Conservation (phyloP, 1,140 invertebrate genomes). For the Odontomachus brunneus region DNA sequence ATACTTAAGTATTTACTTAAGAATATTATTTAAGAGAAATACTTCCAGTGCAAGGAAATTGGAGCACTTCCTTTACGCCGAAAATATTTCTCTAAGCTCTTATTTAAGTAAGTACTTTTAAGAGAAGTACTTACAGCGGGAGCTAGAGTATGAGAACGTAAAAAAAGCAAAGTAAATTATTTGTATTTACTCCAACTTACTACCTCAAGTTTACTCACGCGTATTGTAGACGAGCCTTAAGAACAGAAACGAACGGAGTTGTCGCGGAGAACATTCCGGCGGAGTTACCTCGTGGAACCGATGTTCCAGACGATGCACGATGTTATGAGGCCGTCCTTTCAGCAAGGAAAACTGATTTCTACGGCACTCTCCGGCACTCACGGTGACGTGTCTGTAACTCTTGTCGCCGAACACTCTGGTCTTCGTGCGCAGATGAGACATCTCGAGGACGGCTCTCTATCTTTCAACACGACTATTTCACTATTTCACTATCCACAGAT, state of each 20-base stretch:
- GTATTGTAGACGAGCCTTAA: too few species aligned
- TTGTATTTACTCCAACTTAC: too few species aligned
- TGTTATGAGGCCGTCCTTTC: conserved; percentile 78
- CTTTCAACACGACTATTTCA: not conserved
- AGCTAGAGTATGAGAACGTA: too few species aligned
- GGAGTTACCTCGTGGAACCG: conserved; percentile 81
- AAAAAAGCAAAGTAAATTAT: too few species aligned
- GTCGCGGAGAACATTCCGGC: not conserved
- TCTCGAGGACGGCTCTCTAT: conserved; percentile 36
- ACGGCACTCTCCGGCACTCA: conserved; percentile 76
- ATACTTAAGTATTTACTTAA: too few species aligned
- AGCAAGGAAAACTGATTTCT: conserved; percentile 80
- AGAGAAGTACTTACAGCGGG: too few species aligned
- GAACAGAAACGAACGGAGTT: too few species aligned
- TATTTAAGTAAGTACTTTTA: too few species aligned
- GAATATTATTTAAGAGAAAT: too few species aligned
- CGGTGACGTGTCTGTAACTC: conserved; percentile 73
- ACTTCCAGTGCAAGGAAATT: too few species aligned
- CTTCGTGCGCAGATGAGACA: conserved; percentile 75
- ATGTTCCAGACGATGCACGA: conserved; percentile 78
- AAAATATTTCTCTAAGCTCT: too few species aligned
- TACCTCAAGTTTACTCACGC: not conserved
- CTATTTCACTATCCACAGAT: not conserved
- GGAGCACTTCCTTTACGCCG: too few species aligned
- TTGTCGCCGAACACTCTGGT: conserved; percentile 61